Percentiles rank a stretch among this genome's conserved stretches.
Evolutionary conservation across 2,888 invertebrate genomes (phyloP).

Genomic region (Polietes domitor): DNA sequence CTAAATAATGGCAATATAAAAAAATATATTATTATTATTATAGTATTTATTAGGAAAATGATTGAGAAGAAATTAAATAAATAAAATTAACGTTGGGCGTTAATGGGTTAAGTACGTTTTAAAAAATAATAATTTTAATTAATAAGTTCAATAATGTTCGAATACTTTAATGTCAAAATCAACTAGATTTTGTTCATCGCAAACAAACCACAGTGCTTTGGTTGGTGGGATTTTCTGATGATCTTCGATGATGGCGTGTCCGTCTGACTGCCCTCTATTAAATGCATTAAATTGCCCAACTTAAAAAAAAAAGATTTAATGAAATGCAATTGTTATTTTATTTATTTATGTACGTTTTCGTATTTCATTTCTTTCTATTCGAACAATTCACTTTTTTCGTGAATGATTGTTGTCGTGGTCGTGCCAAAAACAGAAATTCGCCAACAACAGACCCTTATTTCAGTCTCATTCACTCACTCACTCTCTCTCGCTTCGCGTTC

Average conservation of each 20-base stretch:
- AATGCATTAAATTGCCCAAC: slow-evolving; percentile 16
- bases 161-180: too few relatives aligned
- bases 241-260: slow-evolving; percentile 4
- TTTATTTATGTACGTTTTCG: neutral
- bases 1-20: too few relatives aligned
- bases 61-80: too few relatives aligned
- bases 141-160: too few relatives aligned
- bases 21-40: too few relatives aligned
- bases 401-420: slow-evolving; percentile 1
- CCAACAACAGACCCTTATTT: slow-evolving; percentile 9
- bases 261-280: neutral
- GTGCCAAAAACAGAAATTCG: neutral
- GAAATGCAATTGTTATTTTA: slow-evolving; percentile 57
- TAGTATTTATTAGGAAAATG: too few relatives aligned
- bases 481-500: neutral
- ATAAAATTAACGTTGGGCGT: too few relatives aligned
- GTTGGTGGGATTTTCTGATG: neutral
- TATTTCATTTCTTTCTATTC: neutral
- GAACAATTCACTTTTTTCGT: slow-evolving; percentile 4
- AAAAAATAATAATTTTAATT: too few relatives aligned
- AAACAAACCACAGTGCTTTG: neutral
- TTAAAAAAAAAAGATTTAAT: slow-evolving; percentile 44
- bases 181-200: too few relatives aligned
- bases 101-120: too few relatives aligned
- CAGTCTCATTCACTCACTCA: neutral